A percentile compares a stretch with the other conserved stretches of the same genome.
These are phyloP conservation scores for Trididemnum clinides DNA, from an alignment of 23 tunicate genomes.

Conservation along the genomic window DNA sequence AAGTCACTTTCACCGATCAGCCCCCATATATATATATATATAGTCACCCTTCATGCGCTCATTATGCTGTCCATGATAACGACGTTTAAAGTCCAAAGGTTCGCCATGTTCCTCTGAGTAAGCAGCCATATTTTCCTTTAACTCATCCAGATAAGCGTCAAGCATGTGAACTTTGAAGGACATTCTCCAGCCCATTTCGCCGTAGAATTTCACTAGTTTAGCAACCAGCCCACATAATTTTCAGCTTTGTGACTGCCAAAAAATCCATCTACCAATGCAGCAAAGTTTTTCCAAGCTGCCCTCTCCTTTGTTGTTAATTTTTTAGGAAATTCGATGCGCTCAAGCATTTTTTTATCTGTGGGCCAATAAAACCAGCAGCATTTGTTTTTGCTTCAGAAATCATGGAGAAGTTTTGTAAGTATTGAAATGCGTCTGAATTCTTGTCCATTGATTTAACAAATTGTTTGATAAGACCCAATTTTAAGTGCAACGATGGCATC, in stretches of 20 bases:
- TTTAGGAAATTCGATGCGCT: background rate
- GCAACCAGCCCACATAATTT: conserved; percentile 19
- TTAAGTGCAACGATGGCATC: conserved; percentile 29
- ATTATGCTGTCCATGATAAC: conserved; percentile 27
- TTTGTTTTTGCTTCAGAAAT: conserved; percentile 12
- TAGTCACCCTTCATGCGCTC: conserved; percentile 32
- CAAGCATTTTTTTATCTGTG: background rate
- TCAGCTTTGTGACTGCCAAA: conserved; percentile 31
- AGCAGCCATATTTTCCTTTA: conserved; percentile 10
- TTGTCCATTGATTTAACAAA: too few relatives aligned
- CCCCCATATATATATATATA: too few relatives aligned
- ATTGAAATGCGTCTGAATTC: conserved; percentile 8
- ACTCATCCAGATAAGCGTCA: too few relatives aligned
- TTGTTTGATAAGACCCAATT: conserved; percentile 23
- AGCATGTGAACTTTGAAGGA: conserved; percentile 13
- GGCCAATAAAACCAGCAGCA: background rate
- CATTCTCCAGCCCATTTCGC: conserved; percentile 23
- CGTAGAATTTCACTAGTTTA: too few relatives aligned
- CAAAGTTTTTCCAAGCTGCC: conserved; percentile 40
- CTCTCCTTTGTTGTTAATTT: background rate
- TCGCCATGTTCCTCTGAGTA: conserved; percentile 9
- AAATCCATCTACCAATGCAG: background rate
- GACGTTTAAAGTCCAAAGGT: background rate
- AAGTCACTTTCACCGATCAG: too few relatives aligned
- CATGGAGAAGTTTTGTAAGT: conserved; percentile 22